Evolutionary conservation across 2,113 vertebrate species (phyloP).

Genomic region (Gambusia holbrooki): DNA sequence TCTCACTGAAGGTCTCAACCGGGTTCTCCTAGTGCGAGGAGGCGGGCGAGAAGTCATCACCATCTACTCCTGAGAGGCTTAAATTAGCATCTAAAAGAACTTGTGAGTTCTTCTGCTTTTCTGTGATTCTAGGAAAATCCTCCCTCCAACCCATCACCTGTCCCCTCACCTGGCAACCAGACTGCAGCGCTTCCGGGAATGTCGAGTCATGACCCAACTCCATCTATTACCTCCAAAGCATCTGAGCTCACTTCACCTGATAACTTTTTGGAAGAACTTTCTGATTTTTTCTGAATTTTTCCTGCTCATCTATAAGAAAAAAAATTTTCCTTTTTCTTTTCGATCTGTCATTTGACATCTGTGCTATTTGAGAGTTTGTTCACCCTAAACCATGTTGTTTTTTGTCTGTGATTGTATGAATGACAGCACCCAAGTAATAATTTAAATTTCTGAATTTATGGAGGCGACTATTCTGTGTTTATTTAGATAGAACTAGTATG

Average conservation of each 20-base stretch:
- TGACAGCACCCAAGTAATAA: too few relatives aligned
- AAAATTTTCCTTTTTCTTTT: too few relatives aligned
- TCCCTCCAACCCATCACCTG: conserved; percentile 12
- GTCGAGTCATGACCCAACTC: not conserved
- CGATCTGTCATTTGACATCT: too few relatives aligned
- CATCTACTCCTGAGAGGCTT: conserved; percentile 93
- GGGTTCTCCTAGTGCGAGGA: conserved; percentile 95
- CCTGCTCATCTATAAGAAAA: too few relatives aligned
- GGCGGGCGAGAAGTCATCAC: conserved; percentile 98
- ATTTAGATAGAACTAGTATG: too few relatives aligned
- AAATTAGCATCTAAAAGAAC: conserved; percentile 15
- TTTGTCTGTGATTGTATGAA: too few relatives aligned
- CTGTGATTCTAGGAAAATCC: conserved; percentile 9
- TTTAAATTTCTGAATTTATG: too few relatives aligned
- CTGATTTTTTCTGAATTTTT: too few relatives aligned
- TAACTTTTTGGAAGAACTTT: too few relatives aligned
- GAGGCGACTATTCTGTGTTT: too few relatives aligned
- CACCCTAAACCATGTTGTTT: too few relatives aligned
- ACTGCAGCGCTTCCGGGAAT: conserved; percentile 4
- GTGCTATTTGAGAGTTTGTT: too few relatives aligned
- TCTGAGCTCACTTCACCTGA: not conserved
- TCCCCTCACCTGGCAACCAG: not conserved
- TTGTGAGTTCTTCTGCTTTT: conserved; percentile 25
- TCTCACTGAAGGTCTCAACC: conserved; percentile 94
- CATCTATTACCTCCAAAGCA: conserved; percentile 1